Evolutionary conservation across 1,140 invertebrate genomes (phyloP).

Genomic region (Magallana gigas): DNA sequence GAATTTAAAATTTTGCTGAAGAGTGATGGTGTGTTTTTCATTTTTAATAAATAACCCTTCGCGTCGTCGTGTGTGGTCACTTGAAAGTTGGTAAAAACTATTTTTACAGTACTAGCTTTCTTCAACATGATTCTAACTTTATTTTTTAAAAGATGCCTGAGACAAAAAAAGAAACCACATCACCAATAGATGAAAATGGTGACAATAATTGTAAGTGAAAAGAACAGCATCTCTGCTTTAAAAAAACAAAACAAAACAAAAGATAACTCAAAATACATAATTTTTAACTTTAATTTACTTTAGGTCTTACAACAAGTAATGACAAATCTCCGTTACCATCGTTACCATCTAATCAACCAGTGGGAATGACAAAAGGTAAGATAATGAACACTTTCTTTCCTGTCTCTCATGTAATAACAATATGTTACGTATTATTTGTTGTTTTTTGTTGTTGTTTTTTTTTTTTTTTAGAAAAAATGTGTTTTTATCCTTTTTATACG

Average conservation of each 20-base stretch:
- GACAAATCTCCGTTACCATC: not conserved
- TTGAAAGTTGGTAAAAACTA: not conserved
- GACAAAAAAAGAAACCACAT: not conserved
- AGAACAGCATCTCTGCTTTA: not conserved
- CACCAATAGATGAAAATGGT: not conserved
- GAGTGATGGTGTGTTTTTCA: not conserved
- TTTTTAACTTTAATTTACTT: not conserved
- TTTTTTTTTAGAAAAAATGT: not conserved
- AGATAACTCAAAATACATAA: not conserved
- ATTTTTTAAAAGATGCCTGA: not conserved
- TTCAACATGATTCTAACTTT: too few species aligned
- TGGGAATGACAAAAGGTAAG: slow-evolving; percentile 12
- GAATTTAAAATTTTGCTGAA: not conserved
- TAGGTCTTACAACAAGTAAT: not conserved
- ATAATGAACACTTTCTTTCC: not conserved
- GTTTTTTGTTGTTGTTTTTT: not conserved
- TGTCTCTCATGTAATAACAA: not conserved
- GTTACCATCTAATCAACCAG: not conserved
- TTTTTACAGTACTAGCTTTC: too few species aligned
- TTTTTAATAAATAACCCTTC: not conserved
- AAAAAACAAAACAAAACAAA: too few species aligned
- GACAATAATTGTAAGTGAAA: not conserved
- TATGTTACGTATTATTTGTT: not conserved
- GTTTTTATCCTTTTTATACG: too few species aligned
- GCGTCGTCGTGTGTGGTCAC: not conserved